Evolutionary conservation across 2,113 vertebrate species (phyloP).

Genomic region (Chloroceryle aenea): DNA sequence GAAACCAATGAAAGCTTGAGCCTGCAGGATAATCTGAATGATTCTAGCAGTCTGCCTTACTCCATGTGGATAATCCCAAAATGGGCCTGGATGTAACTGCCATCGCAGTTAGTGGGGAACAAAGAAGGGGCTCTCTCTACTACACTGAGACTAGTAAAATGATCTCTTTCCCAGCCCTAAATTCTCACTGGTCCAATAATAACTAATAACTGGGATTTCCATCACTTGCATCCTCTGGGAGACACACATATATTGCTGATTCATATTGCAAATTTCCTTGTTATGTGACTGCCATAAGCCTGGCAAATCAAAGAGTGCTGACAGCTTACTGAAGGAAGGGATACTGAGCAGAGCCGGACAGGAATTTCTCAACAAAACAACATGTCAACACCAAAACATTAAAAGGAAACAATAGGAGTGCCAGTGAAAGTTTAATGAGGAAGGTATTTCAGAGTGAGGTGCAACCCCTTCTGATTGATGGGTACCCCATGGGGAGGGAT

Average conservation of each 20-base stretch:
- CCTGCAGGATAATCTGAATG: neutral
- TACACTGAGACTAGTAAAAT: neutral
- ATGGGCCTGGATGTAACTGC: neutral
- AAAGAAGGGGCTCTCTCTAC: slow-evolving; percentile 37
- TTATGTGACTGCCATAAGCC: neutral
- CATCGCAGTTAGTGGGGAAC: slow-evolving; percentile 24
- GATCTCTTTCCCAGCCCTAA: slow-evolving; percentile 38
- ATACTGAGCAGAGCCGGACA: slow-evolving; percentile 12
- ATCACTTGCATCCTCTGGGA: slow-evolving; percentile 21
- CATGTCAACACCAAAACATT: slow-evolving; percentile 36
- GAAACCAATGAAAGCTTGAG: neutral
- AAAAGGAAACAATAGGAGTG: neutral
- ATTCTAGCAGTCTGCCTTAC: neutral
- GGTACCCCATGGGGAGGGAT: neutral
- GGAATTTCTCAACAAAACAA: slow-evolving; percentile 48
- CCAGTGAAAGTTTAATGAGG: neutral
- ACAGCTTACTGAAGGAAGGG: slow-evolving; percentile 31
- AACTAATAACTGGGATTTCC: slow-evolving; percentile 58
- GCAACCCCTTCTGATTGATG: neutral
- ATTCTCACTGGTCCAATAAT: slow-evolving; percentile 48
- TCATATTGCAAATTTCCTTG: neutral
- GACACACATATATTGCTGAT: slow-evolving; percentile 4
- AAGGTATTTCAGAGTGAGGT: neutral
- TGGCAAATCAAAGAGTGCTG: slow-evolving; percentile 20
- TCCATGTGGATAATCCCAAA: neutral